phyloP scores from a whole-genome alignment of 1,140 invertebrate genomes.

The Scaptomyza hsui region DNA sequence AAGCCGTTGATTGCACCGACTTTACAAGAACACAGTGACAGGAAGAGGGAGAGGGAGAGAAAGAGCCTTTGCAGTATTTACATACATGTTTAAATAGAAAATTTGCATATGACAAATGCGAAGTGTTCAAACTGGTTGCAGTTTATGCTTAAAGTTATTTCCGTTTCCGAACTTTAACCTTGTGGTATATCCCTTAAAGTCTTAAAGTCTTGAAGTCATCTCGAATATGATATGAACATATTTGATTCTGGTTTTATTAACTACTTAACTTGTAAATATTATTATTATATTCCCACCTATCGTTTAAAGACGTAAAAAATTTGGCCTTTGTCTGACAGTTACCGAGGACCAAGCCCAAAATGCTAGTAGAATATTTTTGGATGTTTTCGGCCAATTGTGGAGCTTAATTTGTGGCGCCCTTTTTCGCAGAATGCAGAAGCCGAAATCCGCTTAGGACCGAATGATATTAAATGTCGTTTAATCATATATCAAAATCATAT shows the following conservation, averaged over 20 bases:
- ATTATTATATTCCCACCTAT: too few species aligned
- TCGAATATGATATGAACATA: too few species aligned
- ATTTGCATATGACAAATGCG: background rate
- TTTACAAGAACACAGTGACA: background rate
- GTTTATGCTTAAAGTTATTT: background rate
- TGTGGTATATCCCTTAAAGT: too few species aligned
- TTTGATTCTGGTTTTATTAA: too few species aligned
- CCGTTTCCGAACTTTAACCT: too few species aligned
- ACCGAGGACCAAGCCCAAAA: too few species aligned
- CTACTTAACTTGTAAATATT: too few species aligned
- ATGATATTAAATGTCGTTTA: slow-evolving; percentile 39
- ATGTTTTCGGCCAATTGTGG: too few species aligned
- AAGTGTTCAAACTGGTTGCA: background rate
- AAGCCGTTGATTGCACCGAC: slow-evolving; percentile 44
- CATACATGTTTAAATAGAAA: background rate
- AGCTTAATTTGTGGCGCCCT: slow-evolving; percentile 14
- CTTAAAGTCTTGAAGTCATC: background rate
- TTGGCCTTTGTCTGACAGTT: too few species aligned
- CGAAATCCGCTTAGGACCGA: slow-evolving; percentile 28
- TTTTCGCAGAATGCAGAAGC: background rate
- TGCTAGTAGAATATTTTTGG: too few species aligned
- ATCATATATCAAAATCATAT: slow-evolving; percentile 33
- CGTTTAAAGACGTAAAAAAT: too few species aligned
- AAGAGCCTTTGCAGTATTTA: background rate
- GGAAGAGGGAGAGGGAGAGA: too few species aligned